These are phyloP conservation scores for Cossypha niveicapilla DNA, from an alignment of 2,797 vertebrate genomes.

Conservation along the genomic window DNA sequence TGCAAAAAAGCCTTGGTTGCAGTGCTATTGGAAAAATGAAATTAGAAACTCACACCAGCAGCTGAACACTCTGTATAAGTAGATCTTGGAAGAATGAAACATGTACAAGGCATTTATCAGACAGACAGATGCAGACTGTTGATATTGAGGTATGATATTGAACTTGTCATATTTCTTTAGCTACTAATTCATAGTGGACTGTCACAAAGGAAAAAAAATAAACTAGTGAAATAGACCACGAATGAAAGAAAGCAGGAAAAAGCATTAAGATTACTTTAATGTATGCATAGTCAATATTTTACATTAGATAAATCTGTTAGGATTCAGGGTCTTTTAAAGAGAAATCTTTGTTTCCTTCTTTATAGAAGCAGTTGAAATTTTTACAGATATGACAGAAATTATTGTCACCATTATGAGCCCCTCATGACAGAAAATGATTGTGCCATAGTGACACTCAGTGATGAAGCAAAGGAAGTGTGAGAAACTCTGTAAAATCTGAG, in stretches of 20 bases:
- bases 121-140: not conserved
- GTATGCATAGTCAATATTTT: not conserved
- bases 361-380: not conserved
- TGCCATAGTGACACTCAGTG: not conserved
- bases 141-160: not conserved
- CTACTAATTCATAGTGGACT: not conserved
- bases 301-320: not conserved
- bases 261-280: not conserved
- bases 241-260: not conserved
- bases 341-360: not conserved
- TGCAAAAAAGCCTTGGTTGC: not conserved
- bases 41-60: not conserved
- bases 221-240: not conserved
- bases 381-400: not conserved
- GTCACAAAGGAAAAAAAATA: not conserved
- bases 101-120: not conserved
- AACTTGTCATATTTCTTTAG: not conserved
- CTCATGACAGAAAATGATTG: not conserved
- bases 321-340: not conserved
- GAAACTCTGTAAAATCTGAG: not conserved
- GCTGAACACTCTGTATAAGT: not conserved
- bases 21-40: slow-evolving; percentile 14
- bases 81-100: not conserved
- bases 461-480: not conserved
- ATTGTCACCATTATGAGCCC: not conserved